Evolutionary conservation across 2,888 invertebrate genomes (phyloP).

Genomic region (Portevinia maculata): DNA sequence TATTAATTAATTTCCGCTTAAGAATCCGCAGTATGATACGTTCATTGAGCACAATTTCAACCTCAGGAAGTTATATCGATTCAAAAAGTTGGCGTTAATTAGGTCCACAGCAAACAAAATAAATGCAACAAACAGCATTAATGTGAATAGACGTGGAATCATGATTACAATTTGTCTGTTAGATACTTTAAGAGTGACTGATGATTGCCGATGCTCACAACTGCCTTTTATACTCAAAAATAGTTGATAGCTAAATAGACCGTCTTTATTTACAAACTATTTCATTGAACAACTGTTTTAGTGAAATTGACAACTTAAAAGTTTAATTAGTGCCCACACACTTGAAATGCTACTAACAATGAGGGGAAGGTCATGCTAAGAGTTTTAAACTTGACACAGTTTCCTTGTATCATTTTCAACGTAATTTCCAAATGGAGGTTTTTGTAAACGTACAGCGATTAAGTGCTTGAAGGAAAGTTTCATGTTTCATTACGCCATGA

Average conservation of each 20-base stretch:
- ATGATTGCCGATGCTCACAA: neutral
- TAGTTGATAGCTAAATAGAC: no score
- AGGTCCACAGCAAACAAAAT: constrained; percentile 1
- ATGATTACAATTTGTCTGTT: neutral
- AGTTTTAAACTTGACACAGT: no score
- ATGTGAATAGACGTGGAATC: constrained; percentile 7
- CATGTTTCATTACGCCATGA: constrained; percentile 56
- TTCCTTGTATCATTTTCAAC: neutral
- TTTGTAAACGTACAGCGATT: constrained; percentile 17
- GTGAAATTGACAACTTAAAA: neutral
- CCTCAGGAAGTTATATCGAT: neutral
- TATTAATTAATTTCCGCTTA: neutral
- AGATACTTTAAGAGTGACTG: neutral
- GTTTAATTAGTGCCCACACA: neutral
- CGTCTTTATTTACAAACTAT: no score
- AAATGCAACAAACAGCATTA: constrained; percentile 5
- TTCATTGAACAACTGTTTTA: neutral
- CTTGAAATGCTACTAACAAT: no score
- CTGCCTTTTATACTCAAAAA: constrained; percentile 8
- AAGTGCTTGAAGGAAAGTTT: constrained; percentile 44
- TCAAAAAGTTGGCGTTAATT: neutral
- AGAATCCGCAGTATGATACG: neutral
- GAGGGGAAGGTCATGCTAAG: no score
- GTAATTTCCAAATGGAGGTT: neutral
- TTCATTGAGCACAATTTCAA: constrained; percentile 12